Evolutionary conservation across 2,888 invertebrate species (phyloP), one percentile per base, ranked within the genome.

Genomic region (Andrena praecox): DNA sequence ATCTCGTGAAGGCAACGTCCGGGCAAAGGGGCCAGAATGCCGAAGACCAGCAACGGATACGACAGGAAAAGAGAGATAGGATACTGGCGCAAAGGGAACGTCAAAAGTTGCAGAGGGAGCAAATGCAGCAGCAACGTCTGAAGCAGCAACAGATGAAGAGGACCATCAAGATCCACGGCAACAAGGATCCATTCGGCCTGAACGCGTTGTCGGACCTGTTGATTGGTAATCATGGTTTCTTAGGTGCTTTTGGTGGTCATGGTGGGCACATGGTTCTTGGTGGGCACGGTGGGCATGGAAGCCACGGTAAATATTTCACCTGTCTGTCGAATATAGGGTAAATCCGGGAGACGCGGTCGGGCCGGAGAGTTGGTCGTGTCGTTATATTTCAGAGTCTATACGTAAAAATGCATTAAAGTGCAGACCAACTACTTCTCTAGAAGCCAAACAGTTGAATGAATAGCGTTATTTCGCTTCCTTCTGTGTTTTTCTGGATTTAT

Each of bases 1-100:
- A 84, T 59, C 85, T 92, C 6, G 90, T 93, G 3, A 93, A 92
- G 80, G 85, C 90, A 7, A 84, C 89, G 3, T 70, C 87, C 0
- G 85, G 85, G 0, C 87, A 86, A 59, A 84, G 90, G 59, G 85
- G 81, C 2, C 85, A 77, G 70, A 84, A 72, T 60, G 52, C 85
- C 5, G 83, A 85, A 0, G 82, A 86, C 7, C 54, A 82, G 16
- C 84, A 88, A 50, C 77, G 73, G 5, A 80, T 84, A 24, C 85
- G 87, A 2, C 87, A 88, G 5, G 85, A 89, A 4, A 86, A 84
- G 12, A 87, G 84, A 33, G 86, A 90, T 1, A 81, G 80, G 33
- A 20, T 90, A 4, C 5, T 64, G 12, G 85, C 82, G 2, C 60
- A 85, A 50, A 80, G 75, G 33, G 77, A 80, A 31, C 31, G 76